Conservation (phyloP, 2,113 vertebrate species). For the Addax nasomaculatus region DNA sequence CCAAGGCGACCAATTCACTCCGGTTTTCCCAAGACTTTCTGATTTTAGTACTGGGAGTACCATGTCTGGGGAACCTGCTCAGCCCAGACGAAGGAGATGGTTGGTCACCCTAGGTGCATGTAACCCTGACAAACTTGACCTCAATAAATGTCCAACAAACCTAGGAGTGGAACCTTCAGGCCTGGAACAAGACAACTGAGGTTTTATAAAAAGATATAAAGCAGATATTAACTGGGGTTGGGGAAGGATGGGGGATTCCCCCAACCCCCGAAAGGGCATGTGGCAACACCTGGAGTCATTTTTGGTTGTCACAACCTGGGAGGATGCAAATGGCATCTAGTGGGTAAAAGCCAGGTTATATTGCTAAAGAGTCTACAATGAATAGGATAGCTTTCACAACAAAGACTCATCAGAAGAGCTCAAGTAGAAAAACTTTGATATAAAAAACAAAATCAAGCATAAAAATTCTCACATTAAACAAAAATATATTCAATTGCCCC, state of each 20-base stretch:
- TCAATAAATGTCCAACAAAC: not conserved
- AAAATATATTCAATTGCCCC: not conserved
- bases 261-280: accelerated
- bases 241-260: not conserved
- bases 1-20: not conserved
- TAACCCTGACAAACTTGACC: not conserved
- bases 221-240: not conserved
- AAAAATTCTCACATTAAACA: not conserved
- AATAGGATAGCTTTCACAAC: not conserved
- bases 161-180: not conserved
- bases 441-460: not conserved
- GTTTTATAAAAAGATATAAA: not conserved
- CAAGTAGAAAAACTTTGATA: not conserved
- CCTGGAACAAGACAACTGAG: not conserved
- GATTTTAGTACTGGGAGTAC: not conserved
- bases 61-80: not conserved
- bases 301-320: not conserved
- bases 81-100: not conserved
- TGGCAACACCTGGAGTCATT: not conserved
- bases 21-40: not conserved
- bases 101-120: not conserved
- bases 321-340: not conserved
- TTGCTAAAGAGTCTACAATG: not conserved
- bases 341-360: not conserved
- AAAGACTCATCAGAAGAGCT: not conserved